A percentile compares a stretch with the other conserved stretches of the same genome.
Evolutionary conservation across 2,113 vertebrate species (phyloP).

Genomic region (Mystacornis crossleyi): DNA sequence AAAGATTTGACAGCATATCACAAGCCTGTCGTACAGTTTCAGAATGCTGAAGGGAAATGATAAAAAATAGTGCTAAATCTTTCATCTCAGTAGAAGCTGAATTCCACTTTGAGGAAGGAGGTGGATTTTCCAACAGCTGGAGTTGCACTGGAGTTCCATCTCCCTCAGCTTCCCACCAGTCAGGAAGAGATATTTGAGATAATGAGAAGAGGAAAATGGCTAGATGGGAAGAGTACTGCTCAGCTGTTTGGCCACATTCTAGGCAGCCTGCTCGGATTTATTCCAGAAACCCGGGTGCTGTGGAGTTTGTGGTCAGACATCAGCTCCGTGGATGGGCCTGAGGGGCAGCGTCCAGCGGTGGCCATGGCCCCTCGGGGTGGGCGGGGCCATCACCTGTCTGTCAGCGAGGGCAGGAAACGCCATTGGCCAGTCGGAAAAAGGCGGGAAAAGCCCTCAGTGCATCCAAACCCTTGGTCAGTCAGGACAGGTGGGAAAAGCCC

Average conservation of each 20-base stretch:
- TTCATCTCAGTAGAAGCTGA: not conserved
- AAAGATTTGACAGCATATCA: not conserved
- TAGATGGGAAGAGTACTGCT: not conserved
- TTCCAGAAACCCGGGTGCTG: not conserved
- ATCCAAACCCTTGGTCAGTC: accelerated
- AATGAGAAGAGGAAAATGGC: not conserved
- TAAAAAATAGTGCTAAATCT: not conserved
- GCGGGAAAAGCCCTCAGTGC: not conserved
- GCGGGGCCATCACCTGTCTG: not conserved
- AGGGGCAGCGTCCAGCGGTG: accelerated
- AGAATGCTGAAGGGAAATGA: not conserved
- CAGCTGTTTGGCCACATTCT: not conserved
- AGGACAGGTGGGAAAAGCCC: not conserved
- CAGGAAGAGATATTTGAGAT: not conserved
- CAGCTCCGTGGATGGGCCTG: accelerated
- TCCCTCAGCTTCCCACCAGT: not conserved
- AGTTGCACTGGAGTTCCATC: not conserved
- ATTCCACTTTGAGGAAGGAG: not conserved
- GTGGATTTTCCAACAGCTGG: not conserved
- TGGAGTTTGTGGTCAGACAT: not conserved
- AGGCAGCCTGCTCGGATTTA: not conserved
- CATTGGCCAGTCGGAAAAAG: not conserved
- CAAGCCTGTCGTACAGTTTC: not conserved
- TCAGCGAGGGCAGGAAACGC: not conserved
- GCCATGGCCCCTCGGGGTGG: accelerated